Conservation (phyloP, 2,888 invertebrate species). For the Heliconius ethilla region DNA sequence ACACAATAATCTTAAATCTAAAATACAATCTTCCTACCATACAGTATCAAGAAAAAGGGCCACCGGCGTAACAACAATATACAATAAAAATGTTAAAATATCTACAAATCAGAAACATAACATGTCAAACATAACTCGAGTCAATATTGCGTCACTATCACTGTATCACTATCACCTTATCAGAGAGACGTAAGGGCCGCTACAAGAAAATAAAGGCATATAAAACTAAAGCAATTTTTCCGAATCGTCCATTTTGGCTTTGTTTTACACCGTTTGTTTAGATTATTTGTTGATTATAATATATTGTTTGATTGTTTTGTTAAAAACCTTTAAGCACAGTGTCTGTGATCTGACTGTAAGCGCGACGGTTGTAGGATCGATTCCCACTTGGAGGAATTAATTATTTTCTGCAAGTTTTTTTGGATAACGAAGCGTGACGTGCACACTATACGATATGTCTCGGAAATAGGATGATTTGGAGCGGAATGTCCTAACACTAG, state of each 20-base stretch:
- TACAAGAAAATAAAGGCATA: slow-evolving; percentile 72
- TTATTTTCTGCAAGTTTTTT: background rate
- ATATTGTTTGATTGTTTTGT: too few relatives aligned
- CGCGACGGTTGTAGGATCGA: background rate
- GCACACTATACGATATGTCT: too few relatives aligned
- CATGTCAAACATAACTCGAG: slow-evolving; percentile 54
- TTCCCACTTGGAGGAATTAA: background rate
- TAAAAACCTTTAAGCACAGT: too few relatives aligned
- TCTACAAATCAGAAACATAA: slow-evolving; percentile 48
- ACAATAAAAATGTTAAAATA: slow-evolving; percentile 48
- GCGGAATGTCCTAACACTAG: too few relatives aligned
- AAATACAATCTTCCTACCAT: too few relatives aligned
- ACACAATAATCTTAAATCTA: too few relatives aligned
- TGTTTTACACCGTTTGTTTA: slow-evolving; percentile 58
- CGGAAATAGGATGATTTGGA: too few relatives aligned
- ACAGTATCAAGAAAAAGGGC: slow-evolving; percentile 14
- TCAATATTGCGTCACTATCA: slow-evolving; percentile 59
- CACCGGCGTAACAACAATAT: slow-evolving; percentile 36
- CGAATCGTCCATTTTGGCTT: slow-evolving; percentile 63
- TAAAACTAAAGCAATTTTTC: slow-evolving; percentile 78
- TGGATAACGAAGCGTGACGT: too few relatives aligned
- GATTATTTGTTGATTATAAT: background rate
- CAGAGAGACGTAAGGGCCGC: slow-evolving; percentile 57
- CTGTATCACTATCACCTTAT: slow-evolving; percentile 67
- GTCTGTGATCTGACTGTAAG: too few relatives aligned